Conservation (phyloP, 2,888 invertebrate genomes). For the Hemithea aestivaria region DNA sequence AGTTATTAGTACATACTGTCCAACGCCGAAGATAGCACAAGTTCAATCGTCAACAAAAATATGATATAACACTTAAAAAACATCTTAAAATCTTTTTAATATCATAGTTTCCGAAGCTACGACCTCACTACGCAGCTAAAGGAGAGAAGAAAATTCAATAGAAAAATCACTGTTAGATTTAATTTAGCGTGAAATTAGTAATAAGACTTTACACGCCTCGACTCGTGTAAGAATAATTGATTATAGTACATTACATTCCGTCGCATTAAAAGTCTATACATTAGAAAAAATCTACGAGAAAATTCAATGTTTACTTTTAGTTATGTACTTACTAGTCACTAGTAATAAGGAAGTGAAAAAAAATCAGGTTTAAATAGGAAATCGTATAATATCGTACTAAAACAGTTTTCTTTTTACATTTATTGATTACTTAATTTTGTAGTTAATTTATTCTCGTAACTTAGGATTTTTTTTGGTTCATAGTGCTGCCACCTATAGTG, state of each 20-base stretch:
- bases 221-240: background rate
- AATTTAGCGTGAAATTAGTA: constrained; percentile 57
- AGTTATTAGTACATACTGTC: constrained; percentile 18
- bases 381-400: too few species aligned
- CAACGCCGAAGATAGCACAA: constrained; percentile 2
- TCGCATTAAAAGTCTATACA: too few species aligned
- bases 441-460: too few species aligned
- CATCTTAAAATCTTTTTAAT: constrained; percentile 7
- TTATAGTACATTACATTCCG: too few species aligned
- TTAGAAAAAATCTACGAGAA: too few species aligned
- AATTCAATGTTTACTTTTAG: too few species aligned
- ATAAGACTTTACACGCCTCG: constrained; percentile 24
- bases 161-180: constrained; percentile 25
- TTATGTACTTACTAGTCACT: too few species aligned
- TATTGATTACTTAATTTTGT: too few species aligned
- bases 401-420: too few species aligned
- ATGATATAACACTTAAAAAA: constrained; percentile 1
- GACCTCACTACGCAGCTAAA: constrained; percentile 9
- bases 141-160: constrained; percentile 23
- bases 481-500: constrained; percentile 18
- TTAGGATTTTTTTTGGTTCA: too few species aligned
- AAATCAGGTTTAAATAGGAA: too few species aligned
- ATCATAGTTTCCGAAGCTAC: constrained; percentile 4
- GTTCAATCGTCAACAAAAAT: constrained; percentile 4
- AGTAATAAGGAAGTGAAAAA: too few species aligned